These are phyloP conservation scores for Oreocharis arfaki DNA, from an alignment of 2,113 vertebrate species.

Conservation along the genomic window DNA sequence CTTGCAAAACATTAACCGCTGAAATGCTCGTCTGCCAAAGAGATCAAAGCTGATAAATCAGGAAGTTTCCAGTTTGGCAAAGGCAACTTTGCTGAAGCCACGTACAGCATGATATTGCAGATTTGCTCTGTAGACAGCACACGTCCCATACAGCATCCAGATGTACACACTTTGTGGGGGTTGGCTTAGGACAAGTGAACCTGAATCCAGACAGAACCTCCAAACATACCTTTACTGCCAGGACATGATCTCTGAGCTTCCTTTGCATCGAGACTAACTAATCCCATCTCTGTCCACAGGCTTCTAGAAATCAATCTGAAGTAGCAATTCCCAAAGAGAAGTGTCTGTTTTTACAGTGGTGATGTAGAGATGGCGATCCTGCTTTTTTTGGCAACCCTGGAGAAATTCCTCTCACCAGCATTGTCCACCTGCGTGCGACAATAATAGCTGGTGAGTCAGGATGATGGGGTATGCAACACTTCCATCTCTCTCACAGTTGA, in stretches of 20 bases:
- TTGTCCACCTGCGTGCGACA: not conserved
- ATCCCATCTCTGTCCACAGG: not conserved
- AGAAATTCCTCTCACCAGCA: not conserved
- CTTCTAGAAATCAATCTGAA: not conserved
- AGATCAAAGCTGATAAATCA: not conserved
- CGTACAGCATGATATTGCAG: not conserved
- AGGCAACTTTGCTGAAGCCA: not conserved
- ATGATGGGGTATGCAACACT: not conserved
- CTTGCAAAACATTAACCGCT: not conserved
- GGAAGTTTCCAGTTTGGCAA: slow-evolving; percentile 8
- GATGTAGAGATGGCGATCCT: not conserved
- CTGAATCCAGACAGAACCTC: not conserved
- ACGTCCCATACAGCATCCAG: not conserved
- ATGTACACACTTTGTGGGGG: not conserved
- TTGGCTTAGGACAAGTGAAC: not conserved
- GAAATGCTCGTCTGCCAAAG: not conserved
- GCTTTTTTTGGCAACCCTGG: slow-evolving; percentile 21
- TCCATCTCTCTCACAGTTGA: slow-evolving; percentile 38
- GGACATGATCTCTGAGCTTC: not conserved
- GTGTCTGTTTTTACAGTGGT: slow-evolving; percentile 14
- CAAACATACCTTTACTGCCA: not conserved
- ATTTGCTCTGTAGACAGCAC: not conserved
- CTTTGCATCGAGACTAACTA: not conserved
- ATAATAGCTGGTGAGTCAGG: slow-evolving; percentile 56
- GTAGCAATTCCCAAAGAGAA: not conserved